These are phyloP conservation scores for Talpa occidentalis DNA, from an alignment of 2,113 vertebrate genomes.

Conservation along the genomic window DNA sequence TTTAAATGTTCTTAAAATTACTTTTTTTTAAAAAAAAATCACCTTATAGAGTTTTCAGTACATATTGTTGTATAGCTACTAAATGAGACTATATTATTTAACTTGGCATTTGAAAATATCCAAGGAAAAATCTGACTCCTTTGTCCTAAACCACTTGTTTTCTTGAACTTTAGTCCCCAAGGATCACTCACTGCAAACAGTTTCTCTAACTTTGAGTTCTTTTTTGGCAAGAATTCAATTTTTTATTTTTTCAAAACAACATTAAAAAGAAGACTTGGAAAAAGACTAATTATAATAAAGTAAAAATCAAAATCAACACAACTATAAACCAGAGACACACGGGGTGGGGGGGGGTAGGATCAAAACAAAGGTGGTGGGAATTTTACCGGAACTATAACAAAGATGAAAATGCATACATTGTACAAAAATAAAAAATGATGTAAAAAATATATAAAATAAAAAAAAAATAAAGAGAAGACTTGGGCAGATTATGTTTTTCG, in stretches of 20 bases:
- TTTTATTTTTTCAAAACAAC: slow-evolving; percentile 15
- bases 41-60: neutral
- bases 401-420: no score
- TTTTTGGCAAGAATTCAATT: slow-evolving; percentile 3
- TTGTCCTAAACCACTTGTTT: neutral
- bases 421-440: no score
- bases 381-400: no score
- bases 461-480: no score
- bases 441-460: no score
- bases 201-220: slow-evolving; percentile 24
- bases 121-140: slow-evolving; percentile 8
- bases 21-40: no score
- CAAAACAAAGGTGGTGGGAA: no score
- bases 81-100: neutral
- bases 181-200: neutral
- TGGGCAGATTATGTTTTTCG: neutral
- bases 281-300: no score
- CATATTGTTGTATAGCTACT: neutral
- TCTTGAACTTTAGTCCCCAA: slow-evolving; percentile 17
- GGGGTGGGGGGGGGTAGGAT: no score
- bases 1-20: neutral
- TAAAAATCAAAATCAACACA: no score
- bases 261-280: slow-evolving; percentile 14
- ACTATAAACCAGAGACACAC: no score
- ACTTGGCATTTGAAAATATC: slow-evolving; percentile 21